A percentile compares a stretch with the other conserved stretches of the same genome.
phyloP scores from a whole-genome alignment of 1,140 invertebrate genomes.

The Drosophila orosa region DNA sequence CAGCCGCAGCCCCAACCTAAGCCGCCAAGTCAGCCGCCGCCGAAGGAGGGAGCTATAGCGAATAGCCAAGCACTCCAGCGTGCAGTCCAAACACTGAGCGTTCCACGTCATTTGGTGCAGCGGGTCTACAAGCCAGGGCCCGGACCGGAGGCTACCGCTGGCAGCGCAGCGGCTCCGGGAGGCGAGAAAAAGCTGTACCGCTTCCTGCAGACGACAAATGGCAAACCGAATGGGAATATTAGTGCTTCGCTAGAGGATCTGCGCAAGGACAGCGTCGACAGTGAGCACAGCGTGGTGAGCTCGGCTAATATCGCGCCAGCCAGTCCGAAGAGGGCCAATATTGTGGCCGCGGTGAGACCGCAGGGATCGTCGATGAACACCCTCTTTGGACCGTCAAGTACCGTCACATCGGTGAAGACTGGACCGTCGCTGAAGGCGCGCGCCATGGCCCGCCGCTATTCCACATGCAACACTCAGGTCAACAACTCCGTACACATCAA shows the following conservation, averaged over 20 bases:
- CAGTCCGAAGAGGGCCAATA: conserved; percentile 8
- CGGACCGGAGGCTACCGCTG: background rate
- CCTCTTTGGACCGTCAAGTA: conserved; percentile 17
- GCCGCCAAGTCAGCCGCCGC: background rate
- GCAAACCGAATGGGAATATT: background rate
- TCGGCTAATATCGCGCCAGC: background rate
- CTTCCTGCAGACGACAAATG: conserved; percentile 36
- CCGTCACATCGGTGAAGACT: background rate
- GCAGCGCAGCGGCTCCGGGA: background rate
- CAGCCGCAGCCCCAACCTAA: background rate
- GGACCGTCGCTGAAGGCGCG: conserved; percentile 21
- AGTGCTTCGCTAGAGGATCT: conserved; percentile 1
- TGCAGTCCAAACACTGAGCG: background rate
- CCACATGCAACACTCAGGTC: conserved; percentile 47
- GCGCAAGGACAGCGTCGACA: conserved; percentile 53
- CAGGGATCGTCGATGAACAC: conserved; percentile 24
- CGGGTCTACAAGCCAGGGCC: conserved; percentile 8
- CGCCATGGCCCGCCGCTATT: conserved; percentile 53
- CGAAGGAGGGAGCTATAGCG: background rate
- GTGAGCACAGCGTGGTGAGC: conserved; percentile 8
- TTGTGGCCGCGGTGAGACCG: conserved; percentile 18
- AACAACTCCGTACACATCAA: background rate
- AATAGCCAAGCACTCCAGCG: too few relatives aligned
- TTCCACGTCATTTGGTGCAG: conserved; percentile 19
- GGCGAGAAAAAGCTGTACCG: conserved; percentile 49